Conservation (phyloP, 2,113 vertebrate genomes). For the Tympanuchus pallidicinctus region DNA sequence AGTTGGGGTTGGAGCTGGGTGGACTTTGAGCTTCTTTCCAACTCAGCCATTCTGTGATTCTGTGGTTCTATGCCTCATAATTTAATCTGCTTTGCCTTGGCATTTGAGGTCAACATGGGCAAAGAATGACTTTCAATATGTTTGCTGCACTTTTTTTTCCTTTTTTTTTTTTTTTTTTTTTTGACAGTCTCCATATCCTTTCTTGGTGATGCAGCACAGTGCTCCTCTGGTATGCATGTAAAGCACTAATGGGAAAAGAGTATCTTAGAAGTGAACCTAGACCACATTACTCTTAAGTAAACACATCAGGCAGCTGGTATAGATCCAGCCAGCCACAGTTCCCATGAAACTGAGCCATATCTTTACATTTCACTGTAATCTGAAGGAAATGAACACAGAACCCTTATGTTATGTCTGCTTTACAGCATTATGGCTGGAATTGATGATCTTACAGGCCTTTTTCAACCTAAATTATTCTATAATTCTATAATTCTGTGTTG, state of each 20-base stretch:
- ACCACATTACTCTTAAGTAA: neutral
- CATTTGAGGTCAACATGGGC: neutral
- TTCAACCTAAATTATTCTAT: neutral
- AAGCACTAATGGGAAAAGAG: neutral
- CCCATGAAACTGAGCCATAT: neutral
- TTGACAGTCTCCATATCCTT: neutral
- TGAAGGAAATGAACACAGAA: neutral
- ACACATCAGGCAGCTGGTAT: neutral
- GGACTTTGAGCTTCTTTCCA: neutral
- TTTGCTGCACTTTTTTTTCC: neutral
- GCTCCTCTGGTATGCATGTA: accelerated
- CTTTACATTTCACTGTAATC: constrained; percentile 8
- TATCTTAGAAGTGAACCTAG: neutral
- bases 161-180: neutral
- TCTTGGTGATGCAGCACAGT: neutral
- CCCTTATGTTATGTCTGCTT: neutral
- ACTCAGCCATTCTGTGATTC: too few relatives aligned
- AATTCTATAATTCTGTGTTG: neutral
- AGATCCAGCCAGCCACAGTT: neutral
- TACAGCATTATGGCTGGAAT: neutral
- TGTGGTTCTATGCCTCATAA: neutral
- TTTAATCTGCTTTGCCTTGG: neutral
- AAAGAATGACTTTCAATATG: neutral
- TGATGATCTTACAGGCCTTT: neutral
- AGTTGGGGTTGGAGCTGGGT: neutral